Evolutionary conservation across 2,888 invertebrate genomes (phyloP), one percentile per base, ranked within the genome.

Genomic region (Philonicus albiceps): DNA sequence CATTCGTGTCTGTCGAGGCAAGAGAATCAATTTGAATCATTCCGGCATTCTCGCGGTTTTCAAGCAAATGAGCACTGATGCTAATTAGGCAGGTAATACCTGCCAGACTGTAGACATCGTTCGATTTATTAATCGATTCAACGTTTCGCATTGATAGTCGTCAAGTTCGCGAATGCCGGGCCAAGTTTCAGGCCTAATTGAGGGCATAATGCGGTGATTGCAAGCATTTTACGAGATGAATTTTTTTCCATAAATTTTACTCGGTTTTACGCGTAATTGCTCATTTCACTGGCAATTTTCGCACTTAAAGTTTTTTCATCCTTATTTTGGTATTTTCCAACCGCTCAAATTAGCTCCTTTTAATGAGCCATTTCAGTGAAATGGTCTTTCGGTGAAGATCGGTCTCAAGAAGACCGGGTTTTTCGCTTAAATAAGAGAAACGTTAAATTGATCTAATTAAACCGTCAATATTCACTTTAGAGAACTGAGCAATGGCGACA

Each of bases 1-100:
- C 80, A 53, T 22, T 80, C 80, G 22, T 30, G 49, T 53, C 22
- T 53, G 53, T 53, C n/a, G 31, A 53, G 30, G 31, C 30, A 30
- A 19, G 27, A n/a, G 43, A 80, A 80, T 80, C 80, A 80, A 80
- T 80, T 80, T 80, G 31, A 80, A 30, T 13, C 49, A 53, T n/a
- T 16, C 13, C 64, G 64, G 22, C 3, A 7, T 5, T 53, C 27
- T 43, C 16, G 64, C 27, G 11, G 49, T 64, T 11, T 64, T 64
- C 64, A 22, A 19, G 64, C 64, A 64, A 64, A 64, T 64, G 64
- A 64, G 22, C 64, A 64, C 64, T 11, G 11, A 64, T 64, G 64
- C 64, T 64, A 64, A 64, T 64, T 64, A 64, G 19, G 64, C 27
- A 0, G 22, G n/a, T 49, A 64, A 53, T 22, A 0, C 64, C 22